Conservation (phyloP, 2,113 vertebrate genomes). For the Psephotus haematonotus region DNA sequence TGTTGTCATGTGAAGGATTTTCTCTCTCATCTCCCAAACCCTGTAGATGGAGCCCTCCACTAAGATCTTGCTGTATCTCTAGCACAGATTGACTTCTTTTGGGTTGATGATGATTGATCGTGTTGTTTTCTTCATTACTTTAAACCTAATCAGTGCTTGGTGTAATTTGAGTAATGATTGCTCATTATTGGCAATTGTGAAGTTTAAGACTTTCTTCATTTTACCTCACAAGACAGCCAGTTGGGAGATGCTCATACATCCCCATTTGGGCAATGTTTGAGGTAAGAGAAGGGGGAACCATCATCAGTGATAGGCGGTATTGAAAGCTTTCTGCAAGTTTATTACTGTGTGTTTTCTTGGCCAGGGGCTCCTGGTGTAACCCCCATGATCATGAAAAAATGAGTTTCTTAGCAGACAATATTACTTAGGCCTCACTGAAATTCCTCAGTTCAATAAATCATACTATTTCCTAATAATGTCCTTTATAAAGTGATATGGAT, state of each 20-base stretch:
- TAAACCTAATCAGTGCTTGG: constrained; percentile 98
- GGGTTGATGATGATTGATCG: constrained; percentile 98
- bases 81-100: constrained; percentile 83
- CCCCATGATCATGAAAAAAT: constrained; percentile 38
- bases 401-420: constrained; percentile 43
- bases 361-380: constrained; percentile 26
- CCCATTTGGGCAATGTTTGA: constrained; percentile 29
- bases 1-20: not conserved
- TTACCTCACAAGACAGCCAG: constrained; percentile 79
- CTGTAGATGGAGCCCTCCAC: constrained; percentile 86
- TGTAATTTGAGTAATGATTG: constrained; percentile 99
- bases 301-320: constrained; percentile 12
- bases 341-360: constrained; percentile 41
- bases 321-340: constrained; percentile 47
- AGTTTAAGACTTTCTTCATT: constrained; percentile 93
- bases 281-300: constrained; percentile 9
- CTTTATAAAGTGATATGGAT: constrained; percentile 66
- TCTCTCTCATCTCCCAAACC: constrained; percentile 58
- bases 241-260: constrained; percentile 77
- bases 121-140: constrained; percentile 99
- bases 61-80: constrained; percentile 71
- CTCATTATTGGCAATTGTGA: constrained; percentile 97
- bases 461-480: constrained; percentile 44
- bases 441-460: constrained; percentile 71
- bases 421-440: constrained; percentile 48